Conservation (phyloP, 2,888 invertebrate genomes). For the Microctonus aethiopoides region DNA sequence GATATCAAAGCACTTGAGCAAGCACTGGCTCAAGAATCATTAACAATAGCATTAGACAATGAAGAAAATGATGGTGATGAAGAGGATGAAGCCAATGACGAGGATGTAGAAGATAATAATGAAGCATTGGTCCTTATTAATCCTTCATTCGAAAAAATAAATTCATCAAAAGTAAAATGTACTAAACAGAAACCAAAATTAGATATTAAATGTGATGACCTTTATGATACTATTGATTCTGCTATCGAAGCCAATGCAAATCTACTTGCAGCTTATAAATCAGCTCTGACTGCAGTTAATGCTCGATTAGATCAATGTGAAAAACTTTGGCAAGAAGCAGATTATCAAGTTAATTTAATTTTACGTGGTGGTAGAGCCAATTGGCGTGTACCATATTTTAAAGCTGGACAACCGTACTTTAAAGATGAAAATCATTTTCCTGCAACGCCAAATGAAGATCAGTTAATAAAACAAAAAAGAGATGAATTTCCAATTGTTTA, state of each 20-base stretch:
- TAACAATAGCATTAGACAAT: not conserved
- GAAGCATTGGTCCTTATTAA: no score
- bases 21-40: constrained; percentile 42
- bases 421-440: constrained; percentile 72
- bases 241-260: constrained; percentile 65
- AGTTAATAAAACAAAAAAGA: constrained; percentile 65
- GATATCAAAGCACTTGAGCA: constrained; percentile 55
- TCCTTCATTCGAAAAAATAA: not conserved
- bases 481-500: constrained; percentile 57
- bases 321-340: constrained; percentile 47
- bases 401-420: constrained; percentile 75
- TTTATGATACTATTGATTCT: constrained; percentile 56
- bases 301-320: constrained; percentile 64
- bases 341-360: constrained; percentile 8
- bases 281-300: constrained; percentile 62
- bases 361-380: constrained; percentile 8
- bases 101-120: no score
- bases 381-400: not conserved
- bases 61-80: not conserved
- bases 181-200: no score
- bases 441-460: constrained; percentile 74
- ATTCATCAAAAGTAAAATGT: no score
- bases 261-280: constrained; percentile 61
- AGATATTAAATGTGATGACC: constrained; percentile 35
- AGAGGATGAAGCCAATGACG: no score